Conservation (phyloP, 2,888 invertebrate species). For the Caenorhabditis sp. region DNA sequence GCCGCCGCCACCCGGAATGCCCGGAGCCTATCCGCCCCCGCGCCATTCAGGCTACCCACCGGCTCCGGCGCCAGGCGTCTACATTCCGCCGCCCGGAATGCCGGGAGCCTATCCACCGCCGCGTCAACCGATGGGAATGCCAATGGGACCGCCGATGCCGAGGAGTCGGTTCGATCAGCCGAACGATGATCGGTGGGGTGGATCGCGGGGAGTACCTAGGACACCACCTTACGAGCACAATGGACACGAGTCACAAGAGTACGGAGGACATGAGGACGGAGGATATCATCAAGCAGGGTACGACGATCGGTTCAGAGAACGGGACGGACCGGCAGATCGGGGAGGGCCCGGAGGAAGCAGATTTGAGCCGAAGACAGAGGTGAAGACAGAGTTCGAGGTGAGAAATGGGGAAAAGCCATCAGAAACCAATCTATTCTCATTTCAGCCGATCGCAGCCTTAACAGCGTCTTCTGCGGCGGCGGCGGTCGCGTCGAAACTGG, state of each 20-base stretch:
- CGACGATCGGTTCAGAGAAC: slow-evolving; percentile 40
- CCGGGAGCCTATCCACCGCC: slow-evolving; percentile 44
- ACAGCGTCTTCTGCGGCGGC: slow-evolving; percentile 21
- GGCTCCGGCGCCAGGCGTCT: slow-evolving; percentile 30
- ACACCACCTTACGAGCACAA: slow-evolving; percentile 53
- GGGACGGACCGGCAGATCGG: not conserved
- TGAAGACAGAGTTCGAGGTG: slow-evolving; percentile 32
- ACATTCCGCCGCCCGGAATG: slow-evolving; percentile 54
- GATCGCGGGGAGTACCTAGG: slow-evolving; percentile 25
- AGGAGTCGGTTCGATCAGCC: slow-evolving; percentile 4
- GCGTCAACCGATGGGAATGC: slow-evolving; percentile 18
- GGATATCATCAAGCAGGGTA: slow-evolving; percentile 20
- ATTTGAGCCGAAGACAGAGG: slow-evolving; percentile 7
- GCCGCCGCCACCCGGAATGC: slow-evolving; percentile 52
- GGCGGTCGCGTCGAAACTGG: slow-evolving; percentile 59
- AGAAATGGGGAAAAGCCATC: too few species aligned
- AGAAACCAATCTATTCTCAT: not conserved
- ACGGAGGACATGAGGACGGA: slow-evolving; percentile 11
- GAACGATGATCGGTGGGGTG: slow-evolving; percentile 7
- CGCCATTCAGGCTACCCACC: slow-evolving; percentile 21
- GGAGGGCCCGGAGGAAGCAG: slow-evolving; percentile 11
- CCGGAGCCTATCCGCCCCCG: slow-evolving; percentile 40
- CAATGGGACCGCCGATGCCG: slow-evolving; percentile 2
- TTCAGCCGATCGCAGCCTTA: not conserved
- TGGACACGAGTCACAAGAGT: slow-evolving; percentile 32